Base-by-base conservation (phyloP, 2,797 vertebrate species). In the Acanthornis magna region DNA sequence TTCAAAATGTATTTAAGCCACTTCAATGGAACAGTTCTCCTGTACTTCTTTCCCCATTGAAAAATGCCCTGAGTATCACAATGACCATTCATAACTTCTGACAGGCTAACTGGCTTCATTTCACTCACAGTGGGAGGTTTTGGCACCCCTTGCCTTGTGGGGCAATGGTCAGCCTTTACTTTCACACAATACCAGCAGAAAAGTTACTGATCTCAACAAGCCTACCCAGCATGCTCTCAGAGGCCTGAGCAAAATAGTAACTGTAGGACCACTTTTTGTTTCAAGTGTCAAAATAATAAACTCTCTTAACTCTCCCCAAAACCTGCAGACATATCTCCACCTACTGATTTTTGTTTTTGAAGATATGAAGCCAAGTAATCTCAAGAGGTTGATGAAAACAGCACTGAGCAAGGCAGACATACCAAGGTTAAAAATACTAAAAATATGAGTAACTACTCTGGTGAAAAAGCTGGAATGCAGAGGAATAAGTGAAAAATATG, bases 11-110 rank as follows among this genome's bases (percentile, higher is more conserved):
- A 76, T 76, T 94, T 89, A 78, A 82, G 30, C 40, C 40, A 47
- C 34, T 76, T 55, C 43, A 94, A 57, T 10, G 19, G 48, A 60
- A 76, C 25, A 89, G 45, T 26, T 82, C 19, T 54, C 48, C 38
- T 57, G 45, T 19, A 42, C 13, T 87, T 89, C 60, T n/a, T 65
- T 76, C 20, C 34, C 42, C 40, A 55, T 5, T 86, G 83, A 70
- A 86, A 88, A 87, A 80, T 11, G 38, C 82, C 63, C 21, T 25
- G 60, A 42, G 27, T 76, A 34, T 85, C 75, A 60, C 48, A 79
- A 25, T 4, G 29, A 60, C 74, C 42, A 92, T 91, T 93, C 61
- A 65, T 92, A 95, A 96, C 32, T 93, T 88, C 42, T 83, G 84
- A 92, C 84, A 89, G 53, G 45, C 63, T 60, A 84, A 75, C 5